A percentile compares a stretch with the other conserved stretches of the same genome.
These are phyloP conservation scores for Timema cristinae DNA, from an alignment of 2,888 invertebrate genomes.

Conservation along the genomic window DNA sequence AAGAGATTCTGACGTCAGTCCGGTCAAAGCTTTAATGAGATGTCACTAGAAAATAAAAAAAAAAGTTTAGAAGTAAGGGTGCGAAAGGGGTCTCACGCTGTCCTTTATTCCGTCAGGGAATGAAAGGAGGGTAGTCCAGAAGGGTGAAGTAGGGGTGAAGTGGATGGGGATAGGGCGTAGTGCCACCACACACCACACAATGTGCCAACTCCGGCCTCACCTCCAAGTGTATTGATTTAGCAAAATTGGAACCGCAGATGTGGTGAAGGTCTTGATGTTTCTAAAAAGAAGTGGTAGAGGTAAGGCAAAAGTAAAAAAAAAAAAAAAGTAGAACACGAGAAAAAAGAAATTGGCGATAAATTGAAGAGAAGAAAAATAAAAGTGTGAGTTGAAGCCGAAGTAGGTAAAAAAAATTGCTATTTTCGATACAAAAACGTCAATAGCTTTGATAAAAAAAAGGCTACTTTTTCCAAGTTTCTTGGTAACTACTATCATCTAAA, in stretches of 20 bases:
- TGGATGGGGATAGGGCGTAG: background rate
- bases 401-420: too few species aligned
- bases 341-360: slow-evolving; percentile 10
- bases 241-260: slow-evolving; percentile 12
- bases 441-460: too few species aligned
- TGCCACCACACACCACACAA: background rate
- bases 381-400: too few species aligned
- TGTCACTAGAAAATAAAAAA: too few species aligned
- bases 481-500: too few species aligned
- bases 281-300: background rate
- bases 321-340: background rate
- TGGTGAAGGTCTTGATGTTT: background rate
- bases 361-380: background rate
- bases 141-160: background rate
- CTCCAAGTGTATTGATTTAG: slow-evolving; percentile 15
- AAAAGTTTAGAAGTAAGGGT: too few species aligned
- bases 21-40: too few species aligned
- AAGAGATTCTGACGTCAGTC: too few species aligned
- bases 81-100: too few species aligned
- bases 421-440: too few species aligned
- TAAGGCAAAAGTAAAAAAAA: background rate
- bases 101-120: too few species aligned
- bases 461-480: too few species aligned
- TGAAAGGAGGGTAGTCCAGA: background rate
- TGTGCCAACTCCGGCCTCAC: slow-evolving; percentile 6